Percentiles rank a stretch among this genome's conserved stretches.
Conservation (phyloP, 2,113 vertebrate genomes). For the Sapayoa aenigma region DNA sequence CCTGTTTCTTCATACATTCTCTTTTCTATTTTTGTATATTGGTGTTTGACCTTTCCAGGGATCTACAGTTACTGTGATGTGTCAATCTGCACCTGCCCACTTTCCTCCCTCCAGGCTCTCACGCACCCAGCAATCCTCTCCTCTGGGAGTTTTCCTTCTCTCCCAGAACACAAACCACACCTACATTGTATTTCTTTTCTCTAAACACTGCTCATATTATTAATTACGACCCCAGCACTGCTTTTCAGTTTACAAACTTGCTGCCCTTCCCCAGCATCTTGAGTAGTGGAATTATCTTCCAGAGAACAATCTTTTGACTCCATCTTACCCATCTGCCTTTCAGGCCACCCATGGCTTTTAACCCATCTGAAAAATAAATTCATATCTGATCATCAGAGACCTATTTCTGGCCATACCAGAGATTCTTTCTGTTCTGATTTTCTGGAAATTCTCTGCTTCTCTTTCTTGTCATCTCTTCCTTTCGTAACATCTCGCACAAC, state of each 20-base stretch:
- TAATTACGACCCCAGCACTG: background rate
- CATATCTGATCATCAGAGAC: background rate
- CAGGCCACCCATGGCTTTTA: background rate
- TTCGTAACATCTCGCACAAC: background rate
- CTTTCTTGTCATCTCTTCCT: background rate
- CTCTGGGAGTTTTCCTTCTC: background rate
- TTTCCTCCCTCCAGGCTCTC: background rate
- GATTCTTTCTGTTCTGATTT: background rate
- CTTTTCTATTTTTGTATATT: background rate
- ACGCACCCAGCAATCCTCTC: background rate
- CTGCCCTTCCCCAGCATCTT: background rate
- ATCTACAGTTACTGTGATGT: background rate
- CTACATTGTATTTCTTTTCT: background rate
- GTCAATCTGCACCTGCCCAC: background rate
- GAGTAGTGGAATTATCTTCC: background rate
- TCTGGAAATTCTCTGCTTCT: background rate
- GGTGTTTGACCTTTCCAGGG: background rate
- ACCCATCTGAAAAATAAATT: background rate
- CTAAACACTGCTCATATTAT: background rate
- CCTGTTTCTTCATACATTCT: background rate
- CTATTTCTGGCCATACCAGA: background rate
- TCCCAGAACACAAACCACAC: background rate
- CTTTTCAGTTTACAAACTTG: background rate
- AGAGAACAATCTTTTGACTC: background rate
- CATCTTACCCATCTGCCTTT: background rate